Conservation (phyloP, 1,140 invertebrate species). For the Halictus rubicundus region DNA sequence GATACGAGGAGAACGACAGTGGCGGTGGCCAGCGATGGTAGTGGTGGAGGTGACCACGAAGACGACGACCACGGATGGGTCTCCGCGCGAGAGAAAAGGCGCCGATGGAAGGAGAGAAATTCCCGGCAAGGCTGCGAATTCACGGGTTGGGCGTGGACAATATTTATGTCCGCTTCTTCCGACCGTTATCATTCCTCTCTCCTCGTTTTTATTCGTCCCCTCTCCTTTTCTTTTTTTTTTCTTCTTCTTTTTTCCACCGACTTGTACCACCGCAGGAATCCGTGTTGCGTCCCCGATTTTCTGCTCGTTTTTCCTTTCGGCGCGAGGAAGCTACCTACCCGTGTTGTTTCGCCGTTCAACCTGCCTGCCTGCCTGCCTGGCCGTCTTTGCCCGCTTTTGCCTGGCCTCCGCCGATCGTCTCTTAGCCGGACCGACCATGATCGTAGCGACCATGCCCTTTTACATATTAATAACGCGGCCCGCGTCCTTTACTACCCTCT, state of each 20-base stretch:
- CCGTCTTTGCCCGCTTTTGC: background rate
- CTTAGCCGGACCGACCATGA: background rate
- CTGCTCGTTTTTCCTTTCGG: constrained; percentile 25
- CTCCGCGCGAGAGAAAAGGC: constrained; percentile 42
- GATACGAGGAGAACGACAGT: constrained; percentile 53
- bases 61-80: background rate
- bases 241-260: background rate
- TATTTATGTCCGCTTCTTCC: constrained; percentile 62
- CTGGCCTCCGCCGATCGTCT: too few relatives aligned
- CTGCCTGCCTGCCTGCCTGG: background rate
- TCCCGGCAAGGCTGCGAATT: constrained; percentile 48
- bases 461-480: constrained; percentile 1
- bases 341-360: background rate
- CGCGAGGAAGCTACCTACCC: background rate
- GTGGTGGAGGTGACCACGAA: constrained; percentile 25
- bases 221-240: too few relatives aligned
- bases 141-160: constrained; percentile 62
- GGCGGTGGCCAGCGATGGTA: constrained; percentile 35
- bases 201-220: constrained; percentile 1
- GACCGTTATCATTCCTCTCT: constrained; percentile 10
- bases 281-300: background rate
- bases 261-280: constrained; percentile 4
- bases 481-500: background rate
- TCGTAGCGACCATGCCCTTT: too few relatives aligned
- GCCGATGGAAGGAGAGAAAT: constrained; percentile 53